Evolutionary conservation across 2,113 vertebrate species (phyloP).

Genomic region (Oenanthe oenanthe): DNA sequence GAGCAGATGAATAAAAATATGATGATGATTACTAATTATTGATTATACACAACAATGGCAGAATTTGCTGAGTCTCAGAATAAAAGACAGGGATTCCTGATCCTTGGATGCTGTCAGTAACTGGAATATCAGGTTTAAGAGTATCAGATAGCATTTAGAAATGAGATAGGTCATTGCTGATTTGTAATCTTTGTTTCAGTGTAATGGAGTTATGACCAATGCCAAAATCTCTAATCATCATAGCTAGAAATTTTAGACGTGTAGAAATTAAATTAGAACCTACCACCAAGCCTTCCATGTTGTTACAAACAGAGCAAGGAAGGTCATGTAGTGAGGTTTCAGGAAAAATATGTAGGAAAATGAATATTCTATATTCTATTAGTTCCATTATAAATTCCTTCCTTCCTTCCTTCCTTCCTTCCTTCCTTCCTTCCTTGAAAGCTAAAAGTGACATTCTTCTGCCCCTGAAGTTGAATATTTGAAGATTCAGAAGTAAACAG

Average conservation of each 20-base stretch:
- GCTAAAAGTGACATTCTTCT: neutral
- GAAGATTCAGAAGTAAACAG: neutral
- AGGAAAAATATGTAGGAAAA: neutral
- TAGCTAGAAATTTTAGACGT: neutral
- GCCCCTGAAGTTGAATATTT: neutral
- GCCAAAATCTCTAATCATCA: neutral
- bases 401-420: too few relatives aligned
- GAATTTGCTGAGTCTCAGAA: neutral
- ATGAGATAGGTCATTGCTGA: neutral
- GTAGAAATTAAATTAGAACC: neutral
- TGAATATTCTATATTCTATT: neutral
- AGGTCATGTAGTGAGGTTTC: rapidly evolving
- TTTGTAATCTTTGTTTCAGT: neutral
- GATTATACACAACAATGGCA: neutral
- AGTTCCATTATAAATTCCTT: neutral
- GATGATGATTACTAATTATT: neutral
- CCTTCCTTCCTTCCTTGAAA: neutral
- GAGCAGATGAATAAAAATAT: neutral
- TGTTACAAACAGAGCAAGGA: neutral
- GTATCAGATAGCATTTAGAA: neutral
- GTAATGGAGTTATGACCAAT: neutral
- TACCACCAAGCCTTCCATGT: neutral
- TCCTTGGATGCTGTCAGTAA: neutral
- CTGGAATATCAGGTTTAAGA: neutral
- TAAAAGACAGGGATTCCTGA: neutral